These are phyloP conservation scores for Eospalax fontanierii DNA, from an alignment of 2,797 vertebrate species.

Conservation along the genomic window DNA sequence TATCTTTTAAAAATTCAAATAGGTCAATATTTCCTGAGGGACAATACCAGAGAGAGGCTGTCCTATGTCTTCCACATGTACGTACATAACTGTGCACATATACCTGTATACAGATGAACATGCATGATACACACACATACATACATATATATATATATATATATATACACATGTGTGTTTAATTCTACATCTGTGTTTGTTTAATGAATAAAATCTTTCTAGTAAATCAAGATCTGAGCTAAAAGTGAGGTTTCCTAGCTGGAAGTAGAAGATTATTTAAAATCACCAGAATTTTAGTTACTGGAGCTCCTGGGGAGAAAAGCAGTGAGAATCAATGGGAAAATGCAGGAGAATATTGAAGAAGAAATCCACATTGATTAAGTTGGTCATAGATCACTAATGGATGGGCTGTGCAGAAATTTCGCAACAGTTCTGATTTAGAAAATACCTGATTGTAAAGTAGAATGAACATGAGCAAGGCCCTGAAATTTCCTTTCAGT, in stretches of 20 bases:
- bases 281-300: background rate
- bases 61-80: background rate
- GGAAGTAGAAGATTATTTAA: background rate
- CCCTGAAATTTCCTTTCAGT: background rate
- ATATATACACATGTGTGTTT: background rate
- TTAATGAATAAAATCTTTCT: conserved; percentile 1
- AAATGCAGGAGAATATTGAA: background rate
- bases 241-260: background rate
- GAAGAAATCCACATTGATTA: background rate
- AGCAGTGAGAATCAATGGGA: background rate
- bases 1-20: no score
- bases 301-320: background rate
- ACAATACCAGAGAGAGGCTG: background rate
- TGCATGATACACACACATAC: background rate
- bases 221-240: background rate
- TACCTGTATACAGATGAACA: background rate
- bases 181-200: background rate
- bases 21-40: background rate
- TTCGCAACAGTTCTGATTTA: background rate
- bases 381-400: background rate
- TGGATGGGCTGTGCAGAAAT: background rate
- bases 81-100: background rate
- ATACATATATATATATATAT: no score
- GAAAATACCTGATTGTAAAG: background rate
- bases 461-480: background rate